phyloP scores from a whole-genome alignment of 2,888 invertebrate species.

The Portevinia maculata region DNA sequence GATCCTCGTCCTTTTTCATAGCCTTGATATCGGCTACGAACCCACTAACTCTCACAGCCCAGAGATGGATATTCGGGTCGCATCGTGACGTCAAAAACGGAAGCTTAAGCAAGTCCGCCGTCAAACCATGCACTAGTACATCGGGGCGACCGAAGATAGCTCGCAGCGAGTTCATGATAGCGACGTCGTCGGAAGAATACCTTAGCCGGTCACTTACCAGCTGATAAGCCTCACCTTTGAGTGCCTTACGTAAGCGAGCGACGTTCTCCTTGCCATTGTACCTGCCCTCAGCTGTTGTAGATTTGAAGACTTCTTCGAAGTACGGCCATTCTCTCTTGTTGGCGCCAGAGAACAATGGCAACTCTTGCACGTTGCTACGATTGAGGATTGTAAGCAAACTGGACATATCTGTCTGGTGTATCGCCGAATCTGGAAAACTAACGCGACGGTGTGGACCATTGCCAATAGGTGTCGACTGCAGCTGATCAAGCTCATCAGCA shows the following conservation, averaged over 20 bases:
- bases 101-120: constrained; percentile 16
- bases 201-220: constrained; percentile 25
- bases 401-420: constrained; percentile 12
- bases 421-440: background rate
- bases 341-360: constrained; percentile 13
- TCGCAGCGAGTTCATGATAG: constrained; percentile 18
- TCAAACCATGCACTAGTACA: constrained; percentile 25
- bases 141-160: constrained; percentile 19
- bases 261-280: constrained; percentile 19
- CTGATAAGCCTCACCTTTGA: constrained; percentile 25
- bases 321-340: constrained; percentile 24
- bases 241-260: too few species aligned
- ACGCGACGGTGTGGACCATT: background rate
- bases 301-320: constrained; percentile 26
- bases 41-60: constrained; percentile 16
- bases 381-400: constrained; percentile 6
- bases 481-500: background rate
- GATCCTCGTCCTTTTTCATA: constrained; percentile 20
- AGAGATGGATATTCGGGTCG: constrained; percentile 3
- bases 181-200: constrained; percentile 5
- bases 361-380: background rate
- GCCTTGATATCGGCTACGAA: constrained; percentile 22
- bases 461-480: background rate
- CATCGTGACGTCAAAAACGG: constrained; percentile 13
- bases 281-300: constrained; percentile 16